phyloP scores from a whole-genome alignment of 2,113 vertebrate genomes.

The Colossoma macropomum region DNA sequence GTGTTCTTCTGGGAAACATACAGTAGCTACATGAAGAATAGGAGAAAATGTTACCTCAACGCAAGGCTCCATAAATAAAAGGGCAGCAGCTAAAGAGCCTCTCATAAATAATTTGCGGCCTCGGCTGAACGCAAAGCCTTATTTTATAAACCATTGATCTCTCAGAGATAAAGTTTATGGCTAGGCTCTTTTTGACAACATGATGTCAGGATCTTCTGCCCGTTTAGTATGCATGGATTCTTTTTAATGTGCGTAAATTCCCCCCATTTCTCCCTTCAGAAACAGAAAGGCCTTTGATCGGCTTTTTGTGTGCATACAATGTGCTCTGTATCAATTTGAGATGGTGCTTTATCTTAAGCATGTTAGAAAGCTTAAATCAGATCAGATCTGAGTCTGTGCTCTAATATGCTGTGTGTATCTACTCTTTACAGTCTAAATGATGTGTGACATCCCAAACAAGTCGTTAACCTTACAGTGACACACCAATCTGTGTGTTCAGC shows the following conservation, averaged over 20 bases:
- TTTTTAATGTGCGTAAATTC: slow-evolving; percentile 29
- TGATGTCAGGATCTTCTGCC: background rate
- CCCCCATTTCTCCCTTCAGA: background rate
- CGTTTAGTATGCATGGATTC: slow-evolving; percentile 41
- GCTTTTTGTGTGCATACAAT: background rate
- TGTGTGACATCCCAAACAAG: background rate
- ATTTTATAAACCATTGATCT: background rate
- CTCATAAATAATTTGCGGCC: slow-evolving; percentile 1
- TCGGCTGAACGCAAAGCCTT: background rate
- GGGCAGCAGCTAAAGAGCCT: slow-evolving; percentile 13
- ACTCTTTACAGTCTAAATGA: background rate
- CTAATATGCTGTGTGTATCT: background rate
- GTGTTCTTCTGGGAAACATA: slow-evolving; percentile 11
- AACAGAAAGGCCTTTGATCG: slow-evolving; percentile 8
- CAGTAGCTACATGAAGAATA: slow-evolving; percentile 10
- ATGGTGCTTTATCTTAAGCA: background rate
- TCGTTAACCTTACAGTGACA: background rate
- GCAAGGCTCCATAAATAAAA: slow-evolving; percentile 15
- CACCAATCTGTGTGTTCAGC: background rate
- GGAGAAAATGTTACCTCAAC: background rate
- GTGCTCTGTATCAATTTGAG: background rate
- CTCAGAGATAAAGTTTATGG: background rate
- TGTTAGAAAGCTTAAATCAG: background rate
- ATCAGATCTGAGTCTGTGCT: background rate
- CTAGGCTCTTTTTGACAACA: background rate